Evolutionary conservation across 1,140 invertebrate species (phyloP), one percentile per base, ranked within the genome.

Genomic region (Cotesia chilonis): DNA sequence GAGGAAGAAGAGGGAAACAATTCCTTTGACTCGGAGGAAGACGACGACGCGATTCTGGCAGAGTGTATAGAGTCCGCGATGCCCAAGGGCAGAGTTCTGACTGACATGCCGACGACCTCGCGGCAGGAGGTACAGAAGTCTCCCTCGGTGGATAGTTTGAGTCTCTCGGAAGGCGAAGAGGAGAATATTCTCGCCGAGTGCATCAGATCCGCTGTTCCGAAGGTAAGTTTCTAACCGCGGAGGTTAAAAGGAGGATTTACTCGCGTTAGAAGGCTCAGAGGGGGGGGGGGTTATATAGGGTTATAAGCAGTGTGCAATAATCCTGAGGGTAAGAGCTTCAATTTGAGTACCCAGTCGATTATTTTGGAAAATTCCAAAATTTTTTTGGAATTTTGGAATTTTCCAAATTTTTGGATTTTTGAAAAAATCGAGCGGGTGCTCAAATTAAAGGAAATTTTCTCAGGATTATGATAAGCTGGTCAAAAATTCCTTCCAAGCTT

Each of bases 51-150:
- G 60, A 83, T 89, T 37, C 77, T 89, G 52, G 82, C 82, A 12
- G 81, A 89, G 71, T 88, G 86, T 67, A 89, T 89, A 70, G 82
- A 87, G 65, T 86, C 88, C 14, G 88, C 81, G 36, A 89, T 89
- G 87, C 87, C 88, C 14, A 85, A 87, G 70, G 79, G 51, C 14
- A 36, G 36, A 9, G 37, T 66, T 61, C 0, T 64, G n/a, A 9
- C 14, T n/a, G 20, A 10, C 12, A 55, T 64, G 20, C 3, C 67
- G 4, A 52, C 59, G 3, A 68, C 65, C 14, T 69, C 66, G 6
- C 69, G 60, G 55, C 61, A 47, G 47, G 52, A 60, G 47, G 52
- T 52, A 47, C 28, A 37, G 2, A 72, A 66, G 7, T 72, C 57
- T 4, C 71, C 65, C 0, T 81, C 72, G 0, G 82, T 82, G 60